These are phyloP conservation scores for Rhagonycha lutea DNA, from an alignment of 2,888 invertebrate species.

Conservation along the genomic window DNA sequence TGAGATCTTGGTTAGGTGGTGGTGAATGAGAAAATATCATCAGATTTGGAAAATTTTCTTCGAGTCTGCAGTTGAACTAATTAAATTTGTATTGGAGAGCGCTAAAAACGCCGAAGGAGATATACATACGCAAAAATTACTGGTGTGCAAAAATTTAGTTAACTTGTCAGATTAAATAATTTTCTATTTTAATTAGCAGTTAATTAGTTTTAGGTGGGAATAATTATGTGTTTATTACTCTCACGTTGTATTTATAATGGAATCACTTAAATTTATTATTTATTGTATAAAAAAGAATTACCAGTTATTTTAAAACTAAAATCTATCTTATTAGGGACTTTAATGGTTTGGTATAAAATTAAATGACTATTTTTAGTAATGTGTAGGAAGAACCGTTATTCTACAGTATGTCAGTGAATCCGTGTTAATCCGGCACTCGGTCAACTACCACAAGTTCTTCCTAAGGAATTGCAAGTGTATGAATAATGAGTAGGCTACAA, in stretches of 20 bases:
- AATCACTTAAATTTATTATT: not conserved
- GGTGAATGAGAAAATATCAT: too few species aligned
- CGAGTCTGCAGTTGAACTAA: too few species aligned
- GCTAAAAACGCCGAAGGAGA: too few species aligned
- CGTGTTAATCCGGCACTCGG: constrained; percentile 29
- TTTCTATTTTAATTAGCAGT: not conserved
- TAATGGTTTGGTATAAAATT: not conserved
- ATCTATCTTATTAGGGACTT: not conserved
- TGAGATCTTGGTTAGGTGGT: not conserved
- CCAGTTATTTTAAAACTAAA: not conserved
- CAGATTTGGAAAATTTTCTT: too few species aligned
- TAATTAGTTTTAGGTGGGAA: not conserved
- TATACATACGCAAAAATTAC: too few species aligned
- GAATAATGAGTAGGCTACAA: not conserved
- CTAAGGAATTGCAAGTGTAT: not conserved
- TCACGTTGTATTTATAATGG: not conserved
- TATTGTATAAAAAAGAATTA: not conserved
- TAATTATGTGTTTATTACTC: not conserved
- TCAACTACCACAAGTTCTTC: constrained; percentile 23
- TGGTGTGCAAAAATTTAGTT: too few species aligned
- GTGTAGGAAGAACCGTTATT: constrained; percentile 27
- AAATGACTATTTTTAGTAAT: constrained; percentile 9
- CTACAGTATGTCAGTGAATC: constrained; percentile 33
- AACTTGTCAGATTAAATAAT: not conserved
- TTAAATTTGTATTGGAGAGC: too few species aligned